Conservation (phyloP, 2,888 invertebrate genomes). For the Apocheima hispidaria region DNA sequence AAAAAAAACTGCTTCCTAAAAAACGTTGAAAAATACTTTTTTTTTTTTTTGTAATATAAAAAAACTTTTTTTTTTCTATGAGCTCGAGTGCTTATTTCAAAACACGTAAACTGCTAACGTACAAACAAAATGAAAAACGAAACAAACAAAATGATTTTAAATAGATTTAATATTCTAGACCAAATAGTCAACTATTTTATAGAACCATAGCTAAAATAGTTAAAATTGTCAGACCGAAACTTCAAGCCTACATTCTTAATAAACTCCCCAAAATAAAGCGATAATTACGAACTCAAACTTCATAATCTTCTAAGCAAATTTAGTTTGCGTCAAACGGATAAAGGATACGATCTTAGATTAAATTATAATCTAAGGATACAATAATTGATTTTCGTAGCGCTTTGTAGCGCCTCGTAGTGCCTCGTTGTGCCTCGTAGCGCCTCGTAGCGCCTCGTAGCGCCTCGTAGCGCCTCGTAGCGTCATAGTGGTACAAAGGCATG, state of each 20-base stretch:
- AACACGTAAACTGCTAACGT: no score
- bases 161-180: background rate
- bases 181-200: background rate
- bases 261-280: slow-evolving; percentile 4
- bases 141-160: no score
- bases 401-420: no score
- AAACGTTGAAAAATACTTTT: no score
- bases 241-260: slow-evolving; percentile 3
- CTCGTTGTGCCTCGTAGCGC: slow-evolving; percentile 10
- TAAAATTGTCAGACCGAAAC: background rate
- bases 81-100: no score
- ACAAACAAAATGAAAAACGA: no score
- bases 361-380: no score
- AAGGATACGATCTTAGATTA: slow-evolving; percentile 23
- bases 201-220: background rate
- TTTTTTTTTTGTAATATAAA: no score
- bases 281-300: slow-evolving; percentile 19
- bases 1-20: no score
- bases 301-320: slow-evolving; percentile 18
- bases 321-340: slow-evolving; percentile 21
- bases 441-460: slow-evolving; percentile 8
- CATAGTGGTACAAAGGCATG: background rate
- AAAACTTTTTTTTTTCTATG: no score
- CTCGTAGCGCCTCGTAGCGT: slow-evolving; percentile 14
- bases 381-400: slow-evolving; percentile 24